phyloP scores from a whole-genome alignment of 2,888 invertebrate species.

The Notodonta ziczac region DNA sequence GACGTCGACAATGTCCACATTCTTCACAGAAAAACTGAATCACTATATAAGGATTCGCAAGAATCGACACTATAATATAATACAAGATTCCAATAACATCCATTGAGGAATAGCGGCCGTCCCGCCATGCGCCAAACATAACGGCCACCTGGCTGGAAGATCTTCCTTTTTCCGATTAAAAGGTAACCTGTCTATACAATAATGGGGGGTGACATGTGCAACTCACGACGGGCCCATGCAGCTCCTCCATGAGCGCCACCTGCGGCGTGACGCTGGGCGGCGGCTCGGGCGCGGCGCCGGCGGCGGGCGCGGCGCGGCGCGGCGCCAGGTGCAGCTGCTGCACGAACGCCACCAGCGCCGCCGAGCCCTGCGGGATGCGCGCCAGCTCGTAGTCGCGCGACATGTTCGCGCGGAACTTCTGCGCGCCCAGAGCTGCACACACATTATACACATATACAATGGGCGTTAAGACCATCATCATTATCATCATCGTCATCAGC shows the following conservation, averaged over 20 bases:
- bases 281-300: constrained; percentile 49
- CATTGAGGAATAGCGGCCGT: no score
- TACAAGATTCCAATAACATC: no score
- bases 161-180: no score
- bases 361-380: constrained; percentile 90
- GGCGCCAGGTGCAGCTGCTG: constrained; percentile 88
- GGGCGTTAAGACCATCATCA: no score
- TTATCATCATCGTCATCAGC: no score
- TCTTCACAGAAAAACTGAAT: no score
- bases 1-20: no score
- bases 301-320: constrained; percentile 44
- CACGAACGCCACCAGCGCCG: constrained; percentile 89
- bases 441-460: background rate
- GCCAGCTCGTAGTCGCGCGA: constrained; percentile 90
- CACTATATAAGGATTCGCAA: no score
- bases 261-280: constrained; percentile 68
- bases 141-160: no score
- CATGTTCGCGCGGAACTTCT: constrained; percentile 92
- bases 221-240: constrained; percentile 64
- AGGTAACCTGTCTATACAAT: no score
- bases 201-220: background rate
- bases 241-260: constrained; percentile 58
- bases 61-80: no score
- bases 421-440: constrained; percentile 86
- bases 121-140: no score